Base-by-base conservation (phyloP, 2,888 invertebrate species). In the Eutolmus rufibarbis region DNA sequence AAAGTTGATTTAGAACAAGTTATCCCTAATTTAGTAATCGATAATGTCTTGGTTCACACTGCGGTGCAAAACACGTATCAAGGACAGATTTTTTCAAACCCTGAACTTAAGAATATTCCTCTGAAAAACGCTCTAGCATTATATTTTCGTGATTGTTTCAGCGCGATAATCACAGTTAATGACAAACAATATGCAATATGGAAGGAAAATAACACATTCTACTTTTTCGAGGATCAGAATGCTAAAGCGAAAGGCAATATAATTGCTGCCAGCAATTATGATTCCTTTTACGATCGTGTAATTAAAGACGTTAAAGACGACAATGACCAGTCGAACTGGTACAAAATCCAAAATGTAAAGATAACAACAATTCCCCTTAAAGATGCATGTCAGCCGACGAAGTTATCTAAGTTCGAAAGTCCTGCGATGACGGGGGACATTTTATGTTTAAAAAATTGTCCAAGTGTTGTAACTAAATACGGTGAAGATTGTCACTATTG, bases 41-140 rank as follows among this genome's bases (percentile, higher is more conserved):
- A 89, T 46, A 89, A 89, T 56, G 86, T 88, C 5, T 84, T 89
- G 16, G 89, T 89, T 51, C 88, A 89, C 28, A 78, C 89, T 19
- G 43, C 31, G 7, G 82, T 89, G 16, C 85, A 87, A 2, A 89
- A 89, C 74, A 82, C 77, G 0, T 88, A 89, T 2, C 88, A 89
- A 87, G 89, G 89, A n/a, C 88, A 89, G 9, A 82, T 89, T 16
- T 74, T 14, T n/a, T 85, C 66, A 5, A 79, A 78, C 31, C 77
- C 86, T 37, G 84, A 88, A 1, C 76, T 88, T n/a, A 88, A 88
- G 9, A 88, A 88, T 14, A 86, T 89, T 5, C 86, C 88, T 19
- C 57, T 89, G 0, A 88, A 79, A 19, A 56, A 74, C 19, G 86
- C 74, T 77, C 28, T 87, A 28, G 12, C 77, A 77, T 4, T 76